phyloP scores from a whole-genome alignment of 2,888 invertebrate genomes.

The Drosophila diplacantha region DNA sequence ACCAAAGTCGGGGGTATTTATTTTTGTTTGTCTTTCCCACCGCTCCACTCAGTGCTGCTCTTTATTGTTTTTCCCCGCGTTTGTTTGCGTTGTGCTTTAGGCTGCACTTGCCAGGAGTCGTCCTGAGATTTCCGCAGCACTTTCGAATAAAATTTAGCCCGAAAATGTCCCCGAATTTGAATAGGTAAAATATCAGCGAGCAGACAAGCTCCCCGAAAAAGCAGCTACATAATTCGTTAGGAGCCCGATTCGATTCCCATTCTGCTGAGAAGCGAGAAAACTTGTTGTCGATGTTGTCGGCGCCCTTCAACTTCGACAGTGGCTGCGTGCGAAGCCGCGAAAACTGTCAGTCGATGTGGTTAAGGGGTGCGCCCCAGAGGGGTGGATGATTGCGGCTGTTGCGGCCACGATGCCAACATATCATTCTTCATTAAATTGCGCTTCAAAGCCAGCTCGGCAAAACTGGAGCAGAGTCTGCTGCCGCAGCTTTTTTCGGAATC shows the following conservation, averaged over 20 bases:
- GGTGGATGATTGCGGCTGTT: constrained; percentile 32
- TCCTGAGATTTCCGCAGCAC: constrained; percentile 20
- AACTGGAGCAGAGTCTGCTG: constrained; percentile 21
- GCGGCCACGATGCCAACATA: constrained; percentile 65
- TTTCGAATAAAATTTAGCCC: constrained; percentile 27
- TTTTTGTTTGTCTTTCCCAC: constrained; percentile 16
- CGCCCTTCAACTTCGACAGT: constrained; percentile 56
- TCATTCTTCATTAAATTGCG: constrained; percentile 74
- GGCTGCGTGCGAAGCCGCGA: constrained; percentile 66
- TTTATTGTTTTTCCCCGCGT: constrained; percentile 9
- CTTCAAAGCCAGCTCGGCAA: constrained; percentile 70
- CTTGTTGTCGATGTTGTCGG: constrained; percentile 41
- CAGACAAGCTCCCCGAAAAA: constrained; percentile 13
- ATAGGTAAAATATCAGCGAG: constrained; percentile 4
- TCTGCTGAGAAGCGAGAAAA: constrained; percentile 9
- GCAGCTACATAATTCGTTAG: constrained; percentile 23
- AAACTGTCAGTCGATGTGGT: constrained; percentile 67
- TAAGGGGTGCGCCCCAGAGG: constrained; percentile 25
- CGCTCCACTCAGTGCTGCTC: background rate
- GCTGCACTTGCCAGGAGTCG: constrained; percentile 4
- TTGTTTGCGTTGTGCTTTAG: constrained; percentile 2
- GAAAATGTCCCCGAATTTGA: constrained; percentile 15
- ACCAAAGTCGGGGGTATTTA: constrained; percentile 19
- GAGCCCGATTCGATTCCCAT: background rate
- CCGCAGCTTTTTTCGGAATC: constrained; percentile 23